Base-by-base conservation (phyloP, 1,140 invertebrate species). In the Chironomus tepperi region DNA sequence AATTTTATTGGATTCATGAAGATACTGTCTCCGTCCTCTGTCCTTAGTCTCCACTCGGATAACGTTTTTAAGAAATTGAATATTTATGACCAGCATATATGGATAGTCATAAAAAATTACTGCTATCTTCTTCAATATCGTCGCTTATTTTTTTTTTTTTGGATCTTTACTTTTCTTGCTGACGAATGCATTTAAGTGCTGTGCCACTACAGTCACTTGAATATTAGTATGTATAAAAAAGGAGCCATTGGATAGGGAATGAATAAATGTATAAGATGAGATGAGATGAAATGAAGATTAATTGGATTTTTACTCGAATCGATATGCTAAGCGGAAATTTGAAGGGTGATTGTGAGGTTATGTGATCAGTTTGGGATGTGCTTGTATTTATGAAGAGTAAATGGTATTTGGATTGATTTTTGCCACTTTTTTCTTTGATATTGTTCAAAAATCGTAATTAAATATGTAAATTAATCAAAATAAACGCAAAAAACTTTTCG, bases 281-380 rank as follows among this genome's bases (percentile, higher is more conserved):
- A n/a, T 57, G 47, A 57, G 47, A 57, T 57, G 47, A 57, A 70
- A 70, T 70, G 65, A 21, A 70, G 65, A 70, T 70, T 70, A 70
- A 70, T 70, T 70, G 65, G n/a, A 57, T n/a, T 15, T 57, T 57
- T 57, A n/a, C 47, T 57, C n/a, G 24, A 34, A 34, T 34, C 24
- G 24, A 34, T 34, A 34, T 34, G 1, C 2, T 34, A 34, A 34
- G 24, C 24, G 24, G 24, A 34, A 34, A 5, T 34, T 34, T 34
- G 24, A 2, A 5, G 24, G 24, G 5, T 34, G 1, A 5, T 1
- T 34, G 24, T 34, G 24, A 34, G 24, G 24, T 34, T 34, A 34
- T 34, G 24, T 2, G 2, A 5, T 34, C 24, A 34, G 24, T 34
- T 34, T 34, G 24, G 1, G 2, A 34, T 34, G 24, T 34, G 24